Evolutionary conservation across 2,888 invertebrate species (phyloP).

Genomic region (Mythimna ferrago): DNA sequence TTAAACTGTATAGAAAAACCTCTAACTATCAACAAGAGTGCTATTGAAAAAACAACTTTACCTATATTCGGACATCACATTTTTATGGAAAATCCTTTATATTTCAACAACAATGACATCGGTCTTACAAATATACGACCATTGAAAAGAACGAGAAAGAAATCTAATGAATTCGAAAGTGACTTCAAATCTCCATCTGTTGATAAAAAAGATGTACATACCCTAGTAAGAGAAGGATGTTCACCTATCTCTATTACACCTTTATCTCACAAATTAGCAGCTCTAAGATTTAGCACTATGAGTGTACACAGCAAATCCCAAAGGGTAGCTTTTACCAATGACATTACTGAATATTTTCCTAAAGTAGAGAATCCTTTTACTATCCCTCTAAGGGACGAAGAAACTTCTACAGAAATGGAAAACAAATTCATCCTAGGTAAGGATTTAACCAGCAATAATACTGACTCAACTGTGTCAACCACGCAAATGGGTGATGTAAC

Average conservation of each 20-base stretch:
- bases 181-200: conserved; percentile 86
- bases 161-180: conserved; percentile 87
- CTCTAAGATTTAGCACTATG: conserved; percentile 90
- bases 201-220: conserved; percentile 84
- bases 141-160: conserved; percentile 85
- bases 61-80: conserved; percentile 88
- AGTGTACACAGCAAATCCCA: conserved; percentile 83
- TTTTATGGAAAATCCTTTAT: conserved; percentile 87
- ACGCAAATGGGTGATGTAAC: conserved; percentile 89
- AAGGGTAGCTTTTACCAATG: conserved; percentile 77
- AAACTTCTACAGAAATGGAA: conserved; percentile 87
- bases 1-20: conserved; percentile 86
- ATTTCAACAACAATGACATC: conserved; percentile 85
- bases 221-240: conserved; percentile 85
- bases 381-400: conserved; percentile 85
- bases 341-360: conserved; percentile 89
- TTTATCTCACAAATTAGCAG: conserved; percentile 91
- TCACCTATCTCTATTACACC: conserved; percentile 91
- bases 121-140: conserved; percentile 80
- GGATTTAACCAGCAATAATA: conserved; percentile 79
- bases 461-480: conserved; percentile 87
- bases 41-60: conserved; percentile 83
- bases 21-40: conserved; percentile 68
- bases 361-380: conserved; percentile 86
- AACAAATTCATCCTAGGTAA: conserved; percentile 86